Evolutionary conservation across 2,797 vertebrate genomes (phyloP), one percentile per base, ranked within the genome.

Genomic region (Gymnopithys bicolor): DNA sequence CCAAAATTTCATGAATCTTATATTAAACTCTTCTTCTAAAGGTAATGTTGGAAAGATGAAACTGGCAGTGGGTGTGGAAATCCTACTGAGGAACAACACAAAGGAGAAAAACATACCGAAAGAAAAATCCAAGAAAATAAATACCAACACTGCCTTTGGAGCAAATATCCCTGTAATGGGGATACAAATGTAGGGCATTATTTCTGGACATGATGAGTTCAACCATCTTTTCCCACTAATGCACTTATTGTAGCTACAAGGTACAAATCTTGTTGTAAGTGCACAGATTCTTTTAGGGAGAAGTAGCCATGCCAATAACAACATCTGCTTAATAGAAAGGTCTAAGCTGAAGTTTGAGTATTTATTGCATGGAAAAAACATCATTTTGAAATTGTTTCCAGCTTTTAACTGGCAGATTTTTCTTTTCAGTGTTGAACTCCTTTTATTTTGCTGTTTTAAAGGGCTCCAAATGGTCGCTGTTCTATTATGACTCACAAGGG

Each of bases 381-480:
- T 82, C 52, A 80, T 71, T 79, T 84, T 69, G 62, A 87, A 96
- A 73, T 77, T 85, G 89, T 74, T 94, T 89, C 84, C 74, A 95
- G 93, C 64, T 97, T 96, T 94, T 96, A 93, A 90, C 91, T n/a
- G 53, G 62, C 89, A 94, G 58, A 43, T 78, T 71, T 84, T 90
- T 79, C 84, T 87, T 96, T 95, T 81, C 88, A 91, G 81, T 82
- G 81, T 62, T 81, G 86, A 95, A 95, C 75, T 95, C 87, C 41
- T 94, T 95, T 96, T 87, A 90, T 94, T 96, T 93, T 96, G 73
- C 76, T 22, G 0, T 84, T 95, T 84, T 91, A 92, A 96, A 93
- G 68, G 37, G 79, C 88, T 94, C 89, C 94, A 92, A 87, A 96
- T 91, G 76, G 93, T 89, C 6, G 32, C 74, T 87, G 51, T 58